Conservation (phyloP, 2,113 vertebrate genomes). For the Oplegnathus fasciatus region DNA sequence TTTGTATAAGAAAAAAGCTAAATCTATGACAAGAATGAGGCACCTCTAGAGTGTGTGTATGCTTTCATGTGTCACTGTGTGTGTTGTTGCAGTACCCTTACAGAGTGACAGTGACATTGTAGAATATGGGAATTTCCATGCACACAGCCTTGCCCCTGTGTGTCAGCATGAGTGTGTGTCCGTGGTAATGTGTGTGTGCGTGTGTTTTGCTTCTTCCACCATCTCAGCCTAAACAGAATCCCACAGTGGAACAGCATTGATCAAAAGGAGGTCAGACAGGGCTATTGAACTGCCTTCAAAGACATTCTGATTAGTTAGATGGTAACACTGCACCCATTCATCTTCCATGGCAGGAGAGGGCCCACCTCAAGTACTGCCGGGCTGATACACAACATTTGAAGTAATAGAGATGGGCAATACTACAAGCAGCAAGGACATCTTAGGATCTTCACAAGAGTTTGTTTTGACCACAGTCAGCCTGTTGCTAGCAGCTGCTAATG, state of each 20-base stretch:
- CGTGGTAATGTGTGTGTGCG: neutral
- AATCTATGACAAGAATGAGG: conserved; percentile 12
- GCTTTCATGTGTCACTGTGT: conserved; percentile 24
- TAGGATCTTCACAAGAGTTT: conserved; percentile 13
- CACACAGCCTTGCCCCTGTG: neutral
- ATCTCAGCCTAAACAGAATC: conserved; percentile 62
- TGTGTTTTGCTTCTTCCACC: conserved; percentile 27
- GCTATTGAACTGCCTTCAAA: conserved; percentile 79
- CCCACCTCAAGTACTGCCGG: conserved; percentile 52
- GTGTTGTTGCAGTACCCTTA: conserved; percentile 22
- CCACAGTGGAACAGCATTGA: conserved; percentile 75
- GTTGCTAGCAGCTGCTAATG: conserved; percentile 23
- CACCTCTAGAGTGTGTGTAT: conserved; percentile 10
- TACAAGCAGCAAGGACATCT: conserved; percentile 7
- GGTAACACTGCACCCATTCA: conserved; percentile 74
- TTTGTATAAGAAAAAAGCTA: conserved; percentile 20
- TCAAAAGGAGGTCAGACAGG: conserved; percentile 80
- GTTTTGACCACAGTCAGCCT: neutral
- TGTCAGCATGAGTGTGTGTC: conserved; percentile 7
- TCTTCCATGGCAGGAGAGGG: conserved; percentile 73
- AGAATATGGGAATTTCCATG: conserved; percentile 43
- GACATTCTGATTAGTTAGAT: conserved; percentile 78
- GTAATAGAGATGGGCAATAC: conserved; percentile 34
- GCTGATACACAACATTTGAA: conserved; percentile 52
- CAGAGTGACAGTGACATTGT: conserved; percentile 30